Base-by-base conservation (phyloP, 2,888 invertebrate species). In the Polyploca ridens region DNA sequence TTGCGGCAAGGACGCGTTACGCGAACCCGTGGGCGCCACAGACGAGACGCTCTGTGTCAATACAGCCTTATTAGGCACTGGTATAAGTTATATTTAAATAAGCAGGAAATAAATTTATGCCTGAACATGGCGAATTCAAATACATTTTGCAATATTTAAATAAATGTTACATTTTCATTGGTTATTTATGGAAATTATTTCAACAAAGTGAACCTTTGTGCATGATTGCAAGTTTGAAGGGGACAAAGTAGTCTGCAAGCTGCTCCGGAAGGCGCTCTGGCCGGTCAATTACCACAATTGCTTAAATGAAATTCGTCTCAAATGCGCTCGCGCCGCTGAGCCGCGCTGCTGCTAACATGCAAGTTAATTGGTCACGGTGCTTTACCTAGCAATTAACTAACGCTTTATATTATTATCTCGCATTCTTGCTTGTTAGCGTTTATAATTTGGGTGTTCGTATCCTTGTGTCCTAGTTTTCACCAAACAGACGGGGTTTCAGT, bases 361-460 rank as follows among this genome's bases (percentile, higher is more conserved):
- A 77, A 88, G 86, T 85, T 92, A 93, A 93, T 93, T 93, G 92
- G 93, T 90, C 91, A 92, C 91, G 93, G 88, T 91, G 89, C 86
- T 89, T 84, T 90, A 92, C 92, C 87, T 91, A 90, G 87, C 88
- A 88, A 89, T 89, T 88, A 88, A 83, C 81, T 73, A 72, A 76
- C 80, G 74, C 74, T 83, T 79, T 84, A 83, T 83, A 67, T 75
- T 74, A 67, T 73, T 77, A 77, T 82, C 81, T 74, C 78, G 74
- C 76, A 82, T 79, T 77, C 74, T 78, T 75, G 67, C 75, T 79
- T 72, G 71, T 75, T 80, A 80, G 74, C 74, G 70, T 71, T 75
- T 62, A 65, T 75, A 58, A 71, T 73, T 75, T 35, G 74, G 69
- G 63, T 67, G 64, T 67, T 64, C 59, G 61, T 49, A 72, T 72